A percentile compares a stretch with the other conserved stretches of the same genome.
Conservation (phyloP, 2,888 invertebrate genomes). For the Epinotia brunnichana region DNA sequence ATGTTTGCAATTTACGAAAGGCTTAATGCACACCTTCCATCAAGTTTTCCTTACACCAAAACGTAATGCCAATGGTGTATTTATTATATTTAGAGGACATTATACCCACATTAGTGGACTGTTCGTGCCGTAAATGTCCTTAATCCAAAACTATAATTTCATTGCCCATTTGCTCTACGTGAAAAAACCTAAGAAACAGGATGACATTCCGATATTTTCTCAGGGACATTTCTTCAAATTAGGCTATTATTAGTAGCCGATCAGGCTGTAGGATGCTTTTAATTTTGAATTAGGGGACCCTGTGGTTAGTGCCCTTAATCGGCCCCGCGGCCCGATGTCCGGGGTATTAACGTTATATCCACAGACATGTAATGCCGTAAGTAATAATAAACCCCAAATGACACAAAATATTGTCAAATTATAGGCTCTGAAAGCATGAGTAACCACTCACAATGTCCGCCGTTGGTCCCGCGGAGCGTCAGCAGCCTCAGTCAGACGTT, state of each 20-base stretch:
- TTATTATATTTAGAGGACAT: slow-evolving; percentile 35
- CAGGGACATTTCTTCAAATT: slow-evolving; percentile 83
- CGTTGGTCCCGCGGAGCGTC: slow-evolving; percentile 74
- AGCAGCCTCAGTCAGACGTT: slow-evolving; percentile 41
- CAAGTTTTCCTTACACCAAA: neutral
- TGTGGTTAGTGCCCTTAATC: slow-evolving; percentile 82
- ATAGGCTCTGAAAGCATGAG: slow-evolving; percentile 82
- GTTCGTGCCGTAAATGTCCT: slow-evolving; percentile 63
- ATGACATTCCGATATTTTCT: slow-evolving; percentile 82
- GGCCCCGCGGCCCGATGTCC: slow-evolving; percentile 70
- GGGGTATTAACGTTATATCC: slow-evolving; percentile 80
- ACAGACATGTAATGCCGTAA: slow-evolving; percentile 79
- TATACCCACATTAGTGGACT: slow-evolving; percentile 32
- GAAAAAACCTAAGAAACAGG: slow-evolving; percentile 67
- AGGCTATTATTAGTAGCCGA: slow-evolving; percentile 83
- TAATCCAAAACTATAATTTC: slow-evolving; percentile 63
- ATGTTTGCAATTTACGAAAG: too few species aligned
- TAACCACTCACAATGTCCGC: slow-evolving; percentile 80
- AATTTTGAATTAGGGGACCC: slow-evolving; percentile 83
- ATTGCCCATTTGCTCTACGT: slow-evolving; percentile 69
- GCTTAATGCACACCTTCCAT: neutral
- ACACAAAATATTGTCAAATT: slow-evolving; percentile 85
- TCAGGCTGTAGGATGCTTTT: slow-evolving; percentile 83
- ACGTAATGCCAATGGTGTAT: slow-evolving; percentile 22
- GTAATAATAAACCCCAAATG: slow-evolving; percentile 84